A percentile compares a stretch with the other conserved stretches of the same genome.
Conservation (phyloP, 2,797 vertebrate species). For the Sebastes ruberrimus region DNA sequence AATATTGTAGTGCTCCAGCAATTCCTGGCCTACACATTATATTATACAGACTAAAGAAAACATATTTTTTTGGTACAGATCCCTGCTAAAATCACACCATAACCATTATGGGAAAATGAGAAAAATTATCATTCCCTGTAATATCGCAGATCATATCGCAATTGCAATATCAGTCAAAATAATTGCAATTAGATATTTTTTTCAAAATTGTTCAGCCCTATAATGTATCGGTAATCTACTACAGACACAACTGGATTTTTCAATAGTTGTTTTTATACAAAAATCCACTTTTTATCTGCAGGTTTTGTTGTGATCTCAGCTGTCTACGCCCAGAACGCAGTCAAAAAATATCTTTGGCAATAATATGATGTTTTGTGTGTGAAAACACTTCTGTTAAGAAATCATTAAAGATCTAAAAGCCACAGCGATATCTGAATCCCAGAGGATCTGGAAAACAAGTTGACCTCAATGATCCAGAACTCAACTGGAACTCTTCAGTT, state of each 20-base stretch:
- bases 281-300: not conserved
- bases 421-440: not conserved
- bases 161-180: too few relatives aligned
- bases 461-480: not conserved
- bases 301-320: not conserved
- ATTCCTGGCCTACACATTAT: too few relatives aligned
- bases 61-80: too few relatives aligned
- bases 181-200: too few relatives aligned
- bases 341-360: not conserved
- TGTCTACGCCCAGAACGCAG: not conserved
- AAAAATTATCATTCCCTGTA: too few relatives aligned
- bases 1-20: too few relatives aligned
- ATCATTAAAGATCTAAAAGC: slow-evolving; percentile 7
- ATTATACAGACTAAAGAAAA: too few relatives aligned
- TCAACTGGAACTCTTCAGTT: not conserved
- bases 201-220: too few relatives aligned
- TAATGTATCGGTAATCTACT: not conserved
- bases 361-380: not conserved
- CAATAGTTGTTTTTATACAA: not conserved
- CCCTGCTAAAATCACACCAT: too few relatives aligned
- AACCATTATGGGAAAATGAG: too few relatives aligned
- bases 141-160: too few relatives aligned
- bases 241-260: not conserved
- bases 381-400: not conserved
- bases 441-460: not conserved